Conservation (phyloP, 2,113 vertebrate species). For the Hyaena hyaena region DNA sequence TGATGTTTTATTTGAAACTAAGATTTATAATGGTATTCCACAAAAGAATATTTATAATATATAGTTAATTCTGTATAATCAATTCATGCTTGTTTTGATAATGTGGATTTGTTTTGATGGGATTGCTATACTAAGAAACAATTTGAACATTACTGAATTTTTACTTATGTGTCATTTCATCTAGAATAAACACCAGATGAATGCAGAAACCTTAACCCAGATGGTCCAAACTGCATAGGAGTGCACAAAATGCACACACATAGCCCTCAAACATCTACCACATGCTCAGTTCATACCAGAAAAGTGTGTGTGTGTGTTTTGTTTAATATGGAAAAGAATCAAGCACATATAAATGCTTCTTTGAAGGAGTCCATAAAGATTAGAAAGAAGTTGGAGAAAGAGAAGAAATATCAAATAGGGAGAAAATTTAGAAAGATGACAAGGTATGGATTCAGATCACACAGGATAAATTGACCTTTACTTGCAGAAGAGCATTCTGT, state of each 20-base stretch:
- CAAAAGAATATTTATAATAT: background rate
- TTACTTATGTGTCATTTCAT: background rate
- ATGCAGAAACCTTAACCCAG: background rate
- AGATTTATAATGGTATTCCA: background rate
- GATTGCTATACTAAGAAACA: background rate
- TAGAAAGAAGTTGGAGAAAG: background rate
- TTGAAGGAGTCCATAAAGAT: background rate
- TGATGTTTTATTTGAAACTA: constrained; percentile 30
- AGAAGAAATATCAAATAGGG: background rate
- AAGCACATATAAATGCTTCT: background rate
- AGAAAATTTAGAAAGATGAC: background rate
- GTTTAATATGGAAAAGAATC: background rate
- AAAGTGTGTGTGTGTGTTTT: background rate
- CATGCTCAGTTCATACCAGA: background rate
- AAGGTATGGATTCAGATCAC: background rate
- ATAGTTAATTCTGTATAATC: background rate
- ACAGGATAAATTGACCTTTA: background rate
- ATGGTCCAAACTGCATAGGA: background rate
- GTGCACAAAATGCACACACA: background rate
- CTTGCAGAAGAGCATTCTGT: background rate
- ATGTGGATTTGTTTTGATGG: background rate
- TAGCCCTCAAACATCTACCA: background rate
- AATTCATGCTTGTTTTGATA: background rate
- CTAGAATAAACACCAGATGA: background rate
- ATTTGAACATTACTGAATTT: background rate